Percentiles rank a stretch among this genome's conserved stretches.
Conservation (phyloP, 1,140 invertebrate genomes). For the Elymnias hypermnestra region DNA sequence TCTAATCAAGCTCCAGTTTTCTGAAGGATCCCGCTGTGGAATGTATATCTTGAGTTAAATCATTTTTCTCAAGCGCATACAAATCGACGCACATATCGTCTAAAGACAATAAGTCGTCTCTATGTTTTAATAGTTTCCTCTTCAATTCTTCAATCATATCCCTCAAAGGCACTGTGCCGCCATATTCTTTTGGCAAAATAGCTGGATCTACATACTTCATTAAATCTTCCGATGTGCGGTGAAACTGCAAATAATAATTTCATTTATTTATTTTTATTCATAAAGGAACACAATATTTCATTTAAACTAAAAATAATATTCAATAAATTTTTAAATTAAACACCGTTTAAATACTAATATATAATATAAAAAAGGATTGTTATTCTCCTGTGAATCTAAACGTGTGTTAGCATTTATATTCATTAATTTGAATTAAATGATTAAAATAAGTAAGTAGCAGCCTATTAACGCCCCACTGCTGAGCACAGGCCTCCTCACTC, state of each 20-base stretch:
- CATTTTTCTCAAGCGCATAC: constrained; percentile 78
- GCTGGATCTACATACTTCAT: constrained; percentile 82
- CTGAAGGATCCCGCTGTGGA: constrained; percentile 86
- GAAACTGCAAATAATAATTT: constrained; percentile 77
- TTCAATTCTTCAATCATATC: constrained; percentile 89
- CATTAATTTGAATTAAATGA: too few species aligned
- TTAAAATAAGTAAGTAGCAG: too few species aligned
- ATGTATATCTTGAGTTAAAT: constrained; percentile 80
- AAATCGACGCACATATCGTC: constrained; percentile 88
- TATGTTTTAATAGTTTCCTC: constrained; percentile 78
- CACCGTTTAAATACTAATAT: too few species aligned
- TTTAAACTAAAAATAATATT: too few species aligned
- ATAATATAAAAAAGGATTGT: too few species aligned
- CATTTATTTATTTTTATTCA: too few species aligned
- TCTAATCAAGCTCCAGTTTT: constrained; percentile 87
- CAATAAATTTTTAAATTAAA: too few species aligned
- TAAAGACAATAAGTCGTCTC: constrained; percentile 81
- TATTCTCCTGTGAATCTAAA: too few species aligned
- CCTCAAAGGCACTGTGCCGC: constrained; percentile 84
- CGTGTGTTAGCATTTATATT: too few species aligned
- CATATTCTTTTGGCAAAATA: constrained; percentile 91
- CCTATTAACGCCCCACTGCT: too few species aligned
- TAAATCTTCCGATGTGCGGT: constrained; percentile 82
- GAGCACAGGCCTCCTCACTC: too few species aligned
- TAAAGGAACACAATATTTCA: too few species aligned